phyloP scores from a whole-genome alignment of 2,113 vertebrate species.

The Ammodytes marinus region DNA sequence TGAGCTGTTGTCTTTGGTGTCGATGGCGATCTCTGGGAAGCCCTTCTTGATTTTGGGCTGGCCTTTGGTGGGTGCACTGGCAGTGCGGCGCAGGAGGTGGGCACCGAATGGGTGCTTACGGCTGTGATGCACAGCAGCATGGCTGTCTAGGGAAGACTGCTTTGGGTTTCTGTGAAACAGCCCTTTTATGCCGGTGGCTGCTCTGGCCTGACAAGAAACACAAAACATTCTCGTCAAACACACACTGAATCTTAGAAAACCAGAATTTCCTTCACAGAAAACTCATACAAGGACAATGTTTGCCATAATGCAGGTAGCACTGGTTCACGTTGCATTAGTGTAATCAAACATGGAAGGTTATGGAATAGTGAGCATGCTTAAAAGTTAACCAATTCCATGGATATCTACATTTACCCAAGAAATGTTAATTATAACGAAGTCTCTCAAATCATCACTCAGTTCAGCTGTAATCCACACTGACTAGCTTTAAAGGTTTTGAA shows the following conservation, averaged over 20 bases:
- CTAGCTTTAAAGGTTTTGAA: conserved; percentile 59
- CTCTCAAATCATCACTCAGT: conserved; percentile 34
- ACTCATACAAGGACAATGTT: neutral
- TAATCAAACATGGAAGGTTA: conserved; percentile 1
- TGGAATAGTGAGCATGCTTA: conserved; percentile 54
- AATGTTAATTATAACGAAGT: neutral
- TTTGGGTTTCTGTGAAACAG: conserved; percentile 99
- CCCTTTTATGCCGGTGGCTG: conserved; percentile 95
- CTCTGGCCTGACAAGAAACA: conserved; percentile 89
- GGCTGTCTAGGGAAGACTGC: conserved; percentile 98
- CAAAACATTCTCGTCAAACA: conserved; percentile 43
- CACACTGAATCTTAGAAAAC: neutral
- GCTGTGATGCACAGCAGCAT: conserved; percentile 94
- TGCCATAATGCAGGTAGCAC: conserved; percentile 17
- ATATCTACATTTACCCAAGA: neutral
- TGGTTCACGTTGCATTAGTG: conserved; percentile 26
- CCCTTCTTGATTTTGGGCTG: conserved; percentile 92
- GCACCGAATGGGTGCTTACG: conserved; percentile 95
- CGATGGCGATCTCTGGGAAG: conserved; percentile 90
- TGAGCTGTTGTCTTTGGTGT: conserved; percentile 89
- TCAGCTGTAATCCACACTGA: conserved; percentile 36
- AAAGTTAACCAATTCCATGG: neutral
- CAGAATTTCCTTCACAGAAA: neutral
- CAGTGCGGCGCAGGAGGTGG: conserved; percentile 93
- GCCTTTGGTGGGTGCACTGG: conserved; percentile 96